A percentile compares a stretch with the other conserved stretches of the same genome.
These are phyloP conservation scores for Dicyrtoma fusca DNA, from an alignment of 2,888 invertebrate species.

Conservation along the genomic window DNA sequence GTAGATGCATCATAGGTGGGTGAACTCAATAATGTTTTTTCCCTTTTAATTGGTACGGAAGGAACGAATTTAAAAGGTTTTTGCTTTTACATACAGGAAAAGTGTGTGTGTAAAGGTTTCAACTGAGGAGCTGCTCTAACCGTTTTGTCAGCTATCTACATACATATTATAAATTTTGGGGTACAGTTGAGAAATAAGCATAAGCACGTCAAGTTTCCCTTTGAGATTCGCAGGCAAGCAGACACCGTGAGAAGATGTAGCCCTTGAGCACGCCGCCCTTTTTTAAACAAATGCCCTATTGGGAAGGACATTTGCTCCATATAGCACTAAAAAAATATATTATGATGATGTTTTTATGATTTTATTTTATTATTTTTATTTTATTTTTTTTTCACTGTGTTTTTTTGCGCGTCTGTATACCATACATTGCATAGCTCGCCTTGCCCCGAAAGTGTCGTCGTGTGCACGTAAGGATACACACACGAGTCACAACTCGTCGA, in stretches of 20 bases:
- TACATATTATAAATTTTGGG: too few species aligned
- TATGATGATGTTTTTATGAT: constrained; percentile 27
- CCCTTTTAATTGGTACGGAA: too few species aligned
- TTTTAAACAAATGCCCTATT: constrained; percentile 29
- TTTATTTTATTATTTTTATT: too few species aligned
- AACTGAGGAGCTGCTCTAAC: neutral
- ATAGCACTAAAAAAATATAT: constrained; percentile 21
- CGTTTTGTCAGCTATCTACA: too few species aligned
- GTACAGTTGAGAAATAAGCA: too few species aligned
- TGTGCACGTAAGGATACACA: constrained; percentile 39
- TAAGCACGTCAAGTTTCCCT: constrained; percentile 21
- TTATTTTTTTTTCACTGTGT: too few species aligned
- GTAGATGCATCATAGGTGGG: too few species aligned
- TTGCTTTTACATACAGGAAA: too few species aligned
- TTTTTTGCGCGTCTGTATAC: too few species aligned
- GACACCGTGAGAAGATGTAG: constrained; percentile 54
- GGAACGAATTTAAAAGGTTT: too few species aligned
- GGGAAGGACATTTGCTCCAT: constrained; percentile 21
- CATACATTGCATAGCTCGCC: constrained; percentile 34
- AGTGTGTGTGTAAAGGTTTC: too few species aligned
- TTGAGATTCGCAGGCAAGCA: constrained; percentile 51
- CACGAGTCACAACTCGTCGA: constrained; percentile 21
- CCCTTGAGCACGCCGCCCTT: constrained; percentile 54
- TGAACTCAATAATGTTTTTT: too few species aligned
- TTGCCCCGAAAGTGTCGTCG: constrained; percentile 25